A percentile compares a stretch with the other conserved stretches of the same genome.
These are phyloP conservation scores for Brachyalestes nurse DNA, from an alignment of 2,797 vertebrate species.

Conservation along the genomic window DNA sequence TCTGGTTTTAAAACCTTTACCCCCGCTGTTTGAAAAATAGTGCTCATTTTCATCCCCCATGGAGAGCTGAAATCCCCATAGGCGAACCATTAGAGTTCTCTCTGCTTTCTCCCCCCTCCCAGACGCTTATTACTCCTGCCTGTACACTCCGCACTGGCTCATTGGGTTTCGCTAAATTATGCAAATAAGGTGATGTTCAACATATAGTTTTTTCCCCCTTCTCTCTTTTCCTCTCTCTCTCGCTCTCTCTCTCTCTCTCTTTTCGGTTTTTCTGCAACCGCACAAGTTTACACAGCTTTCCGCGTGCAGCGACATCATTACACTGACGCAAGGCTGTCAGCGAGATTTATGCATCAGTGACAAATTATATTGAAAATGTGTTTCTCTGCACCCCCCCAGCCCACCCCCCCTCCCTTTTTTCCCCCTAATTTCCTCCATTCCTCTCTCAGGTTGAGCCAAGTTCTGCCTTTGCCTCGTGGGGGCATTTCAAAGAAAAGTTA, in stretches of 20 bases:
- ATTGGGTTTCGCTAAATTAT: constrained; percentile 99
- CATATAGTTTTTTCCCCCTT: constrained; percentile 87
- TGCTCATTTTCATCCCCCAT: constrained; percentile 99
- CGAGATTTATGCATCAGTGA: constrained; percentile 99
- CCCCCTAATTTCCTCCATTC: constrained; percentile 70
- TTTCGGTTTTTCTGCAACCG: constrained; percentile 90
- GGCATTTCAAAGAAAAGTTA: constrained; percentile 57
- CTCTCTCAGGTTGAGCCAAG: constrained; percentile 75
- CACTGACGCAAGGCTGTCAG: constrained; percentile 98
- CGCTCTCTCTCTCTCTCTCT: background rate
- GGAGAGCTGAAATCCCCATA: constrained; percentile 99
- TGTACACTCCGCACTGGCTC: constrained; percentile 97
- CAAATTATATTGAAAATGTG: constrained; percentile 95
- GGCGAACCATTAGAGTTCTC: constrained; percentile 99
- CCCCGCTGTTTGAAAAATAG: constrained; percentile 99
- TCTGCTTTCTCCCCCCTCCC: constrained; percentile 97
- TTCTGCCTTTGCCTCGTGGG: constrained; percentile 80
- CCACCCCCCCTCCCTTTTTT: constrained; percentile 67
- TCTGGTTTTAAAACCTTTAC: constrained; percentile 99
- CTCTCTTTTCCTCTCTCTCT: constrained; percentile 8
- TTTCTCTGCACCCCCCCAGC: constrained; percentile 80
- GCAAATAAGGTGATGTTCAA: constrained; percentile 99
- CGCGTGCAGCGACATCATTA: constrained; percentile 95
- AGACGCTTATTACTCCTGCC: constrained; percentile 99
- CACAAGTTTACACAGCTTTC: constrained; percentile 99